These are phyloP conservation scores for Threskiornis aethiopicus DNA, from an alignment of 2,797 vertebrate species.

Conservation along the genomic window DNA sequence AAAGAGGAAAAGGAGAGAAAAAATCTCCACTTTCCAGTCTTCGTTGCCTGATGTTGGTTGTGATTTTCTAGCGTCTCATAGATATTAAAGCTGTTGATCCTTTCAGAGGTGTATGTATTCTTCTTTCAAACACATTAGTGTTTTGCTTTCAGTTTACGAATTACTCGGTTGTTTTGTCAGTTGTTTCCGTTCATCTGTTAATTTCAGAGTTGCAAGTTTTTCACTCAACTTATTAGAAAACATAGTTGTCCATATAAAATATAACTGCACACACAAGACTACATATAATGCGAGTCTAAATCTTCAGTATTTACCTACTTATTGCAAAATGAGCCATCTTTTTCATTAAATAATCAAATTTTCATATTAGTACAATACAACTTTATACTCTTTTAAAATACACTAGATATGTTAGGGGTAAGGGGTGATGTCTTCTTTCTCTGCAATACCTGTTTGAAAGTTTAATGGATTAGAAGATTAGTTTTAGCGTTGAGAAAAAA, in stretches of 20 bases:
- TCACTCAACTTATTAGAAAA: slow-evolving; percentile 71
- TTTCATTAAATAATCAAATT: slow-evolving; percentile 81
- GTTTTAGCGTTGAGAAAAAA: slow-evolving; percentile 76
- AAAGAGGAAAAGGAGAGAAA: slow-evolving; percentile 3
- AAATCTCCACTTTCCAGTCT: neutral
- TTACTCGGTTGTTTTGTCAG: slow-evolving; percentile 48
- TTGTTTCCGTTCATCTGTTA: slow-evolving; percentile 31
- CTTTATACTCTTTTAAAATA: slow-evolving; percentile 81
- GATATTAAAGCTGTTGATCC: slow-evolving; percentile 75
- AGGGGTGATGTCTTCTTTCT: slow-evolving; percentile 76
- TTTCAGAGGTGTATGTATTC: slow-evolving; percentile 49
- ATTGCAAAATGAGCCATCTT: slow-evolving; percentile 84
- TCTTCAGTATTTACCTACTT: slow-evolving; percentile 82
- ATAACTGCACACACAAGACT: slow-evolving; percentile 77
- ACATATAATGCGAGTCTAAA: slow-evolving; percentile 76
- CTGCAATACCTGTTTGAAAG: slow-evolving; percentile 77
- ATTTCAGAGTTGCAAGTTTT: slow-evolving; percentile 71
- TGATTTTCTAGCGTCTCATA: slow-evolving; percentile 48
- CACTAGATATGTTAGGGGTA: slow-evolving; percentile 79
- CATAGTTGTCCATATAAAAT: slow-evolving; percentile 76
- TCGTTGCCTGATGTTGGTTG: neutral
- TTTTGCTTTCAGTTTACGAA: slow-evolving; percentile 51
- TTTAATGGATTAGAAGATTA: slow-evolving; percentile 81
- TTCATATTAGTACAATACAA: slow-evolving; percentile 83
- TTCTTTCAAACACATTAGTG: slow-evolving; percentile 60